Evolutionary conservation across 2,113 vertebrate genomes (phyloP).

Genomic region (Oncorhynchus gorbuscha): DNA sequence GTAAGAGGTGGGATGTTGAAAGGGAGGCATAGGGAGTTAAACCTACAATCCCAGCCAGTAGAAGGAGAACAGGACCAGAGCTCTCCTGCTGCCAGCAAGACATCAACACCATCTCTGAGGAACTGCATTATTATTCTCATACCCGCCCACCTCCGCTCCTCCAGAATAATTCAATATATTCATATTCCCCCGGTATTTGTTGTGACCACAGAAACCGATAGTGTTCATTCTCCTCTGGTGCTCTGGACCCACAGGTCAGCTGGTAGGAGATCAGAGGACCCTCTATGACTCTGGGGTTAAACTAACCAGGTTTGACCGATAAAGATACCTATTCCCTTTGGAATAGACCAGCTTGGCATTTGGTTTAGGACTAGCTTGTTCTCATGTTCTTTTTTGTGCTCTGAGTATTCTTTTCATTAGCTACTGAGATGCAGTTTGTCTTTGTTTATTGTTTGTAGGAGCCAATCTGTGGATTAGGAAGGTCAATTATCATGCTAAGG

Average conservation of each 20-base stretch:
- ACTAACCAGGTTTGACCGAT: slow-evolving; percentile 69
- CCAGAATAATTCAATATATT: slow-evolving; percentile 69
- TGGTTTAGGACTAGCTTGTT: slow-evolving; percentile 45
- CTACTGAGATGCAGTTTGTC: slow-evolving; percentile 2
- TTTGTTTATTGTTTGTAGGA: slow-evolving; percentile 9
- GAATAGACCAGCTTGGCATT: slow-evolving; percentile 50
- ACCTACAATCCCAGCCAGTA: background rate
- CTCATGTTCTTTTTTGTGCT: slow-evolving; percentile 17
- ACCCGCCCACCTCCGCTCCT: background rate
- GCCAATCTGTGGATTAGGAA: slow-evolving; percentile 32
- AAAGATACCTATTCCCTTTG: slow-evolving; percentile 36
- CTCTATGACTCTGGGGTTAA: slow-evolving; percentile 62
- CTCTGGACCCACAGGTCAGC: slow-evolving; percentile 65
- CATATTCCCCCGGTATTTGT: slow-evolving; percentile 67
- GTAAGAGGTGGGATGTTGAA: background rate
- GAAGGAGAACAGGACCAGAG: slow-evolving; percentile 2
- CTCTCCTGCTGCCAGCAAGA: slow-evolving; percentile 38
- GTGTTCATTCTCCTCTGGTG: slow-evolving; percentile 61
- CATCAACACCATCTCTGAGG: slow-evolving; percentile 46
- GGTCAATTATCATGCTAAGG: background rate
- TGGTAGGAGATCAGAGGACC: slow-evolving; percentile 69
- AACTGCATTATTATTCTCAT: slow-evolving; percentile 48
- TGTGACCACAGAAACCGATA: slow-evolving; percentile 69
- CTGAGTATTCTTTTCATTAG: slow-evolving; percentile 14
- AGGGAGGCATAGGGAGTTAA: background rate